phyloP scores from a whole-genome alignment of 2,113 vertebrate genomes.

The Clupea harengus region DNA sequence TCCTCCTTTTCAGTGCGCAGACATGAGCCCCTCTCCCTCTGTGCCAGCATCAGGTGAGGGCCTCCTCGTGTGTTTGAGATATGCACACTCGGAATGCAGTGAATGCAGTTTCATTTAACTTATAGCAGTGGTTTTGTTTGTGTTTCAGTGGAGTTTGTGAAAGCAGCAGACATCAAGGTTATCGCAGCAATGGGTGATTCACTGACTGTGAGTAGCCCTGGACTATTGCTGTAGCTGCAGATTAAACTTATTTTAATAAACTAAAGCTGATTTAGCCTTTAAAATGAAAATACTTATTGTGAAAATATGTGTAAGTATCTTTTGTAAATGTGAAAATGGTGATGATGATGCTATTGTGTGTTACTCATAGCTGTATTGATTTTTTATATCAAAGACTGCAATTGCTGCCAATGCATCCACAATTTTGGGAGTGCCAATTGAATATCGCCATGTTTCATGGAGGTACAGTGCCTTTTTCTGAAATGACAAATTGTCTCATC shows the following conservation, averaged over 20 bases:
- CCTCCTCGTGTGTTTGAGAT: neutral
- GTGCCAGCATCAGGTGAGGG: constrained; percentile 59
- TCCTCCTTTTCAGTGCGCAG: constrained; percentile 52
- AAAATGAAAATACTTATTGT: too few species aligned
- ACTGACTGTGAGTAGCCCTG: constrained; percentile 75
- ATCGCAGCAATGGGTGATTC: constrained; percentile 83
- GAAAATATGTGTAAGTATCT: too few species aligned
- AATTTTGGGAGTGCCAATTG: constrained; percentile 53
- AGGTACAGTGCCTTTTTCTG: constrained; percentile 48
- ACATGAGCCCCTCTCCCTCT: constrained; percentile 59
- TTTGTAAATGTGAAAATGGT: too few species aligned
- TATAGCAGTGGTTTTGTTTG: neutral
- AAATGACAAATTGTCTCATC: neutral
- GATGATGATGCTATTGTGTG: too few species aligned
- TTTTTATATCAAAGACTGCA: constrained; percentile 50
- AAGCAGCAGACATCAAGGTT: constrained; percentile 77
- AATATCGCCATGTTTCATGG: constrained; percentile 62
- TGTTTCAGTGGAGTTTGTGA: constrained; percentile 80
- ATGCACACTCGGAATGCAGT: neutral
- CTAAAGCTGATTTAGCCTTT: too few species aligned
- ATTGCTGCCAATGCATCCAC: constrained; percentile 61
- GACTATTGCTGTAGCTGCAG: neutral
- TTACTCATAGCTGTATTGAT: neutral
- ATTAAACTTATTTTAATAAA: neutral
- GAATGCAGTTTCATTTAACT: neutral